These are phyloP conservation scores for Zosterops pallidus DNA, from an alignment of 2,113 vertebrate species.

Conservation along the genomic window DNA sequence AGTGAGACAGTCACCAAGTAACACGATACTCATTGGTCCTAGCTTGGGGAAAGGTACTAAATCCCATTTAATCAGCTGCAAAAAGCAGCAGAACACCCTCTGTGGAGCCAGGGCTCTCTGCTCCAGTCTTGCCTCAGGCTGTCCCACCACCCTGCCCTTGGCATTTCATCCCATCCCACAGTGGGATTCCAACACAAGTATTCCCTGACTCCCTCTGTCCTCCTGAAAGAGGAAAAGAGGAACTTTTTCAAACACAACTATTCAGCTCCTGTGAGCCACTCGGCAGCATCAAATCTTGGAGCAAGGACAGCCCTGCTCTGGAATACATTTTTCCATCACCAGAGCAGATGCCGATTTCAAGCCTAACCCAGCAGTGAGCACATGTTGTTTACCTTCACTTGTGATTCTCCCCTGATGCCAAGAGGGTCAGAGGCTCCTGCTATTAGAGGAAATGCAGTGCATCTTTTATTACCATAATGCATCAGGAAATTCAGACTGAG, in stretches of 20 bases:
- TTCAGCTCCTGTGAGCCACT: not conserved
- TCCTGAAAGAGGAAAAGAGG: not conserved
- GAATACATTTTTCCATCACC: not conserved
- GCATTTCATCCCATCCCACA: not conserved
- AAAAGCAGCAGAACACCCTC: not conserved
- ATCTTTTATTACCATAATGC: constrained; percentile 36
- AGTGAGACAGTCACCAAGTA: not conserved
- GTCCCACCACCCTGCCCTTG: accelerated
- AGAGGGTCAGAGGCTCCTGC: not conserved
- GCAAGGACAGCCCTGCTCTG: not conserved
- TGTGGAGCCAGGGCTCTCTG: not conserved
- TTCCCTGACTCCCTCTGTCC: not conserved
- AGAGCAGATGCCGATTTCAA: not conserved
- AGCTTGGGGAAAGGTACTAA: not conserved
- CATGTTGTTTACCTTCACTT: not conserved
- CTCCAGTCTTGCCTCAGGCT: not conserved
- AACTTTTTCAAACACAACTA: not conserved
- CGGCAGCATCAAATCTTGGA: not conserved
- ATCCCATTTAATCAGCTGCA: not conserved
- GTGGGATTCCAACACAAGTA: not conserved
- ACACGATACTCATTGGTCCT: accelerated
- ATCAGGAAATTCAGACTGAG: constrained; percentile 30
- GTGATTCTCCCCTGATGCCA: not conserved
- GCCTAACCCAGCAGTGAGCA: not conserved
- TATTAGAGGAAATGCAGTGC: not conserved